Evolutionary conservation across 2,888 invertebrate species (phyloP).

Genomic region (Orchestes rusci): DNA sequence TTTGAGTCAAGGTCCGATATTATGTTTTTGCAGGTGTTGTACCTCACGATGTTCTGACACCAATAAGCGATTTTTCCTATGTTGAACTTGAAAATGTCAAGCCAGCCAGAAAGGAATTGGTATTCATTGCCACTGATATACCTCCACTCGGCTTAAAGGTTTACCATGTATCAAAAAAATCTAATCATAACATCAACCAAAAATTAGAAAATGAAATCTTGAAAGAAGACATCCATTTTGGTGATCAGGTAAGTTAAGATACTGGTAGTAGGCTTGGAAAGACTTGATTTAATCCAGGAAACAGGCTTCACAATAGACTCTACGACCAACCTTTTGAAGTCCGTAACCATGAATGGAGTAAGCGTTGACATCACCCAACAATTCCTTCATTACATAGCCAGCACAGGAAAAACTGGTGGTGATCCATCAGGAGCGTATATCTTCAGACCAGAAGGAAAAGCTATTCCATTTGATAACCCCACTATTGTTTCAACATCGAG

Average conservation of each 20-base stretch:
- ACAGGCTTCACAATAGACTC: conserved; percentile 47
- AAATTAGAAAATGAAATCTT: not conserved
- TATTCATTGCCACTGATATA: conserved; percentile 58
- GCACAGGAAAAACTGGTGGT: conserved; percentile 54
- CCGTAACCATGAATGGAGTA: conserved; percentile 45
- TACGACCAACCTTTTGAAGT: conserved; percentile 48
- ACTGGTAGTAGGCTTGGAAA: too few species aligned
- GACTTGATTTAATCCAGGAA: conserved; percentile 1
- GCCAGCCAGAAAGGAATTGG: conserved; percentile 50
- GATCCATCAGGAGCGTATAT: conserved; percentile 88
- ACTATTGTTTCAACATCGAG: conserved; percentile 12
- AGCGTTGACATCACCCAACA: conserved; percentile 49
- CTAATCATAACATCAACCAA: not conserved
- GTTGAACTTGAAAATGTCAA: conserved; percentile 8
- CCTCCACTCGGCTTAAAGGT: conserved; percentile 61
- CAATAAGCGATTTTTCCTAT: conserved; percentile 16
- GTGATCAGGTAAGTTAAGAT: conserved; percentile 1
- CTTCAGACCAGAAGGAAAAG: conserved; percentile 54
- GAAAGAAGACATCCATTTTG: too few species aligned
- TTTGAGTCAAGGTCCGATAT: too few species aligned
- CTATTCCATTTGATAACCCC: conserved; percentile 19
- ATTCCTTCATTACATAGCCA: conserved; percentile 65
- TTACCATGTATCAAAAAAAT: conserved; percentile 45
- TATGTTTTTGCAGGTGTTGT: conserved; percentile 20
- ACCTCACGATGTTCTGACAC: conserved; percentile 9